phyloP scores from a whole-genome alignment of 2,888 invertebrate species.

The Serrognathus titanus region DNA sequence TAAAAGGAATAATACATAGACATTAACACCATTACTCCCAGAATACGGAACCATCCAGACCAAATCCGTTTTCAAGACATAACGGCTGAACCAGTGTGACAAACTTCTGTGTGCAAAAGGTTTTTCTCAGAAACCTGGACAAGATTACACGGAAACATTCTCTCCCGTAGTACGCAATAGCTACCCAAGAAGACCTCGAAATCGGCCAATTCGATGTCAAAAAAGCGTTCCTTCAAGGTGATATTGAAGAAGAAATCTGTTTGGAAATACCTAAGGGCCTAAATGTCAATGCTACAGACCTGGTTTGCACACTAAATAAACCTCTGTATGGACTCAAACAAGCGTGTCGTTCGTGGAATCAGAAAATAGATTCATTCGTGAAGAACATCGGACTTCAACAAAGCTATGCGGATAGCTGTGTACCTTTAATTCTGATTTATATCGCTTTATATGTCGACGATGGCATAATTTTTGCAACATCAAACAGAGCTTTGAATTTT shows the following conservation, averaged over 20 bases:
- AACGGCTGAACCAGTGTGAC: background rate
- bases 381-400: no score
- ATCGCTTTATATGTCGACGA: no score
- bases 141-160: slow-evolving; percentile 26
- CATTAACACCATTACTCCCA: slow-evolving; percentile 14
- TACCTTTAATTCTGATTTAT: no score
- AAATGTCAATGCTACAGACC: slow-evolving; percentile 2
- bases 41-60: slow-evolving; percentile 1
- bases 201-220: slow-evolving; percentile 27
- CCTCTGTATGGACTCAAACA: slow-evolving; percentile 24
- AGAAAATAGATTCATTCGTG: no score
- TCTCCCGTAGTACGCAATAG: slow-evolving; percentile 21
- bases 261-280: slow-evolving; percentile 5
- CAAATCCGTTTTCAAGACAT: slow-evolving; percentile 18
- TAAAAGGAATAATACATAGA: slow-evolving; percentile 22
- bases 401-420: no score
- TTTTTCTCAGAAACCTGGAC: slow-evolving; percentile 17
- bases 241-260: slow-evolving; percentile 19
- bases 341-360: background rate
- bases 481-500: no score
- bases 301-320: slow-evolving; percentile 15
- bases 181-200: slow-evolving; percentile 14
- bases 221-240: slow-evolving; percentile 27
- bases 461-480: no score
- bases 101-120: slow-evolving; percentile 13